Evolutionary conservation across 1,140 invertebrate genomes (phyloP), one percentile per base, ranked within the genome.

Genomic region (Drosophila tristis): DNA sequence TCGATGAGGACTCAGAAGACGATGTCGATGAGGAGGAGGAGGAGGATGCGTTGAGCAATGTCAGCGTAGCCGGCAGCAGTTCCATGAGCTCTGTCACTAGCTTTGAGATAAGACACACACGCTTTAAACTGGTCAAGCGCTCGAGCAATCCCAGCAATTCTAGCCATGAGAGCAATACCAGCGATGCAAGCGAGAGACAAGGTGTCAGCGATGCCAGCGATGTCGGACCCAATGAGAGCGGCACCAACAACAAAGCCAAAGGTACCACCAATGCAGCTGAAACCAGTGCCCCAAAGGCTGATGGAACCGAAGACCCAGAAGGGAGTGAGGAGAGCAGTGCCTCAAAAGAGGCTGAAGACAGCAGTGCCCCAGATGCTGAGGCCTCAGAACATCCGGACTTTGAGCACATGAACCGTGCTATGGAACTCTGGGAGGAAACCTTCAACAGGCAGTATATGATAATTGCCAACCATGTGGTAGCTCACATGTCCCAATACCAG

Each of bases 381-480:
- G 11, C 15, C 53, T 16, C 55, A 60, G 23, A 44, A 2, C 3
- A 39, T 11, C 13, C 39, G 3, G 15, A 59, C 5, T 39, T 29
- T 13, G 60, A 64, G 2, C 6, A 25, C 4, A 43, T n/a, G 5
- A 11, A 20, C 9, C 48, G 26, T n/a, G 26, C 8, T 8, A 35
- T n/a, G 4, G 11, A 47, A 3, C 6, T 49, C 15, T 87, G 78
- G 70, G 26, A 62, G 35, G n/a, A 58, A 13, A 53, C 68, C 9
- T 86, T 87, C 11, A 49, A 65, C 1, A 53, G 25, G 43, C 81
- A 86, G 39, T 78, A 81, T 71, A 55, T 62, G 20, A 78, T 86
- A 29, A 86, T 86, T 59, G 43, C 62, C 16, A 31, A 39, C 29
- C 51, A 81, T 48, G 81, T 86, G 51, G 51, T 59, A n/a, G 78